Base-by-base conservation (phyloP, 2,888 invertebrate genomes). In the Lumbricus terrestris region DNA sequence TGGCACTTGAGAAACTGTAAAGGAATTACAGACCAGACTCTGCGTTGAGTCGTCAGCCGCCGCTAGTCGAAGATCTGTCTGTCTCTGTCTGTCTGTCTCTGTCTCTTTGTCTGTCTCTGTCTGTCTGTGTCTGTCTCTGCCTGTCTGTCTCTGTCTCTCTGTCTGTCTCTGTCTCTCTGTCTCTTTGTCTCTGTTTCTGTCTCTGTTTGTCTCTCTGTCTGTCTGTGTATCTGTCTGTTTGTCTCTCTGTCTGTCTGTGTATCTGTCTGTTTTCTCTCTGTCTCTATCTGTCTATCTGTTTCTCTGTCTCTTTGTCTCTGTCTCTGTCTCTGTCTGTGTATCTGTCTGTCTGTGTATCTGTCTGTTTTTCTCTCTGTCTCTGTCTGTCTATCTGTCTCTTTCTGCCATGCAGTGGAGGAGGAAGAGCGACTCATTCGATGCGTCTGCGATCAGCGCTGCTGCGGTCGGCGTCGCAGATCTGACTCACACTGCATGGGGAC, bases 281-380 rank as follows among this genome's bases (percentile, higher is more conserved):
- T n/a, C 42, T 89, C 29, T 40, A 69, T 47, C 23, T 47, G 15
- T 40, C 8, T 88, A 34, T 88, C 88, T 88, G n/a, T n/a, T n/a
- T n/a, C n/a, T n/a, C 42, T 40, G 42, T 89, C 38, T 89, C 89
- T 89, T 42, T 42, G 42, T 89, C 89, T 89, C 89, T 89, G 42
- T 89, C 89, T 89, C 40, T 89, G 42, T 89, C 89, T 89, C 89
- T 89, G 42, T 89, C 42, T 89, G n/a, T n/a, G n/a, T n/a, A n/a
- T n/a, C 89, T 89, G 11, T 89, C 89, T 89, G 11, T 89, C 89
- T 89, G 11, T 40, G 42, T 40, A n/a, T n/a, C n/a, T n/a, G n/a
- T n/a, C n/a, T n/a, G n/a, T n/a, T n/a, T n/a, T n/a, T n/a, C n/a
- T n/a, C n/a, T n/a, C n/a, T n/a, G n/a, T n/a, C 42, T 89, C 29